Conservation (phyloP, 2,797 vertebrate species). For the Cercopithecus diana region DNA sequence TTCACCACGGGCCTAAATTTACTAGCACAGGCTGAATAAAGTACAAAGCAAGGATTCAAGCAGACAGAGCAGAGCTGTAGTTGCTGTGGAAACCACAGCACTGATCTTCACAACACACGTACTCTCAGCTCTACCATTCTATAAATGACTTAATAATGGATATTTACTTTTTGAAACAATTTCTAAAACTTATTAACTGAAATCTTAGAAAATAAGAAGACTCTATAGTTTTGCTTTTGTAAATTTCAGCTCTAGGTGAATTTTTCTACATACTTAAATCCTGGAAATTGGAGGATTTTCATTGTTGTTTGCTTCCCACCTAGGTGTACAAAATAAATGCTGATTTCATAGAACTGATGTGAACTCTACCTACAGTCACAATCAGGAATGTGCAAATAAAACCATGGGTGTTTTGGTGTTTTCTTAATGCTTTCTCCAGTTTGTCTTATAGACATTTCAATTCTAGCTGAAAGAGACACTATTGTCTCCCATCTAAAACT, state of each 20-base stretch:
- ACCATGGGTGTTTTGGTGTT: not conserved
- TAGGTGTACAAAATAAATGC: not conserved
- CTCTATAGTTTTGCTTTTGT: not conserved
- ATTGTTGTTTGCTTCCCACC: not conserved
- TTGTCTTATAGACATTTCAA: not conserved
- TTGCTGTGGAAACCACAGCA: slow-evolving; percentile 47
- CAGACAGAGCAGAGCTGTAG: not conserved
- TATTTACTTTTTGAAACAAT: slow-evolving; percentile 6
- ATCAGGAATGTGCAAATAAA: not conserved
- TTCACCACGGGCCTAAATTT: not conserved
- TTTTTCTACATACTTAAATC: not conserved
- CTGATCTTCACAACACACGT: not conserved
- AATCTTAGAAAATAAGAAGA: not conserved
- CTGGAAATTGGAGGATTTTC: not conserved
- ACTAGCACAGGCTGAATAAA: not conserved
- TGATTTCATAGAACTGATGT: not conserved
- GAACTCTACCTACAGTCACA: not conserved
- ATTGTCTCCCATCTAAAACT: not conserved
- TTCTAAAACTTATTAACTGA: slow-evolving; percentile 11
- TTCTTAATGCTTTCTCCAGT: not conserved
- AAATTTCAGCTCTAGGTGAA: not conserved
- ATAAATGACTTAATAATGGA: not conserved
- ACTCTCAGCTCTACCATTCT: not conserved
- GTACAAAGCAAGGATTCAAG: not conserved
- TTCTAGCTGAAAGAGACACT: not conserved